Base-by-base conservation (phyloP, 2,888 invertebrate genomes). In the Formica aserva region DNA sequence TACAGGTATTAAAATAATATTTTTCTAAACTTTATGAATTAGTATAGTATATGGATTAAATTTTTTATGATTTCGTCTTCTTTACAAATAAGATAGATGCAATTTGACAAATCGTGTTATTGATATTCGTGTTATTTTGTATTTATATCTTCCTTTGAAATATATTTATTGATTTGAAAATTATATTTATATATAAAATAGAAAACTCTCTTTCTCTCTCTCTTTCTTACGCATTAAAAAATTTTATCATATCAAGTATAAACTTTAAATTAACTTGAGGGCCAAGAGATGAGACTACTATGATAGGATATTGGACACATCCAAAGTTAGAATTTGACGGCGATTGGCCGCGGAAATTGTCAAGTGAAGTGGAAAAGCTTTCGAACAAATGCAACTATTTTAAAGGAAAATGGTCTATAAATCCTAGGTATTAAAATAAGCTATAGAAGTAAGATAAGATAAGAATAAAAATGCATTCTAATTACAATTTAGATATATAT, bases 401-500 rank as follows among this genome's bases (percentile, higher is more conserved):
- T 66, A 91, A 91, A 82, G 92, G 91, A 66, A 84, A 67, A 52
- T 91, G 87, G 83, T 69, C 83, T 8, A 82, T 57, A 9, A 86
- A 85, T 82, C 85, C 91, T 8, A 92, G 91, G 91, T 91, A 82
- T 29, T 55, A 26, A 1, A 22, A 62, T 66, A 13, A 69, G 15
- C 32, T 52, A 38, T 29, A 38, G 8, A 52, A 52, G 8, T 18
- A 38, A 48, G 60, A 41, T 55, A 65, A n/a, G 2, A 52, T 69
- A 26, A 26, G 18, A 35, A 35, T 32, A 63, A 65, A 65, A 11
- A 13, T 26, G 57, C 1, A 60, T 57, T 76, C 18, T 22, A 2
- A 65, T 8, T 78, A 9, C 4, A 22, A 83, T 32, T 77, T 35
- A 38, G 5, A 29, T 29, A 29, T 63, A 45, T 29, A 29, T 63